These are phyloP conservation scores for Catagonus wagneri DNA, from an alignment of 2,113 vertebrate species.

Conservation along the genomic window DNA sequence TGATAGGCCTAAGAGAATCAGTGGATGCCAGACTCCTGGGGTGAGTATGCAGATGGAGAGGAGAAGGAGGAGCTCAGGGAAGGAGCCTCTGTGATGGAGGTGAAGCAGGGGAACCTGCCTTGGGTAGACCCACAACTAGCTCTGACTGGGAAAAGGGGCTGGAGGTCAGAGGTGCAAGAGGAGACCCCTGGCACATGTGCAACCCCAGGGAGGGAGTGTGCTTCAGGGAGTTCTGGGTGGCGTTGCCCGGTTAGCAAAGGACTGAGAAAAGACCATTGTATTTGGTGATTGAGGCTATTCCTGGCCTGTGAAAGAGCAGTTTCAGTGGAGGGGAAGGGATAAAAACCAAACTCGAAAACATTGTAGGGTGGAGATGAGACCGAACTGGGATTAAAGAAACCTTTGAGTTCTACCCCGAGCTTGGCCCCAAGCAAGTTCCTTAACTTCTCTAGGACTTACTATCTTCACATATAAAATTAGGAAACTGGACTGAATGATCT, in stretches of 20 bases:
- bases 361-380: not conserved
- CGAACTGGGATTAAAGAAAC: not conserved
- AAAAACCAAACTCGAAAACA: conserved; percentile 1
- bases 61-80: not conserved
- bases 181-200: not conserved
- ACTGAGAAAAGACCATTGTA: not conserved
- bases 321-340: not conserved
- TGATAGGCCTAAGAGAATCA: not conserved
- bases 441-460: not conserved
- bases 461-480: not conserved
- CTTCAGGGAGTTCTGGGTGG: not conserved
- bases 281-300: not conserved
- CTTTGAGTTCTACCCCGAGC: not conserved
- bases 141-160: not conserved
- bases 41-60: not conserved
- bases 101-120: not conserved
- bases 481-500: not conserved
- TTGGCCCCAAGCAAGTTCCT: not conserved
- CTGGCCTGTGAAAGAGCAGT: conserved; percentile 31
- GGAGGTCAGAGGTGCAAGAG: not conserved
- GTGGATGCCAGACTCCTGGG: not conserved
- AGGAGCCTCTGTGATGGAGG: not conserved
- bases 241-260: not conserved
- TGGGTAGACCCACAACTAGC: not conserved
- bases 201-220: not conserved